Base-by-base conservation (phyloP, 2,113 vertebrate genomes). In the Barnardius zonarius region DNA sequence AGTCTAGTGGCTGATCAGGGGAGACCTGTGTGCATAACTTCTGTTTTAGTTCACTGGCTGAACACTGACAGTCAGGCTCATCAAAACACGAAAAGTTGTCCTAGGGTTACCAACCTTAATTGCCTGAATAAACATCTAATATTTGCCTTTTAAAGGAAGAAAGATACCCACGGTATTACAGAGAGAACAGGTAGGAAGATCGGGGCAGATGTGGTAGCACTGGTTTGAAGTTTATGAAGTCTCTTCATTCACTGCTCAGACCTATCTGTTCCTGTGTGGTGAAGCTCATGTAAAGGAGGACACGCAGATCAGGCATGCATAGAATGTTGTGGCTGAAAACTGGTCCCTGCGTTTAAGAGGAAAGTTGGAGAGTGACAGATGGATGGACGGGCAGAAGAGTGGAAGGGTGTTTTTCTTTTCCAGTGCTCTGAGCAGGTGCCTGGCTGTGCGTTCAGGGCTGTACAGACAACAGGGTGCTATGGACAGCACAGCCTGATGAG, bases 201-300 rank as follows among this genome's bases (percentile, higher is more conserved):
- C 14, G 35, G 39, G 27, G 33, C 64, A 83, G 33, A 39, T 41
- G 69, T 46, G 24, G 31, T 12, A 44, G 51, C 28, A 17, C 24
- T 0, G 5, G 3, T 31, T 4, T n/a, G n/a, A 23, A 52, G 55
- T 19, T 55, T 46, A 51, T 16, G 19, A 49, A 49, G 31, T 66
- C 49, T 27, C 39, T 14, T 11, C 41, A 2, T 10, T 20, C 7
- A 3, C 31, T 7, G 6, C 27, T 43, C 44, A 51, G 33, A n/a
- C 39, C 10, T 54, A n/a, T 43, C 14, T 2, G 0, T 17, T 27
- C 19, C 59, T 31, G 69, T 0, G 3, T 0, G 3, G 33, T 5
- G 66, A 43, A 39, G 57, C 51, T 30, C 11, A 3, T 0, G 17
- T 68, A 22, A 61, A 64, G 28, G n/a, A 55, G 70, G 15, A 70